phyloP scores from a whole-genome alignment of 1,140 invertebrate species.

The Penaeus vannamei region DNA sequence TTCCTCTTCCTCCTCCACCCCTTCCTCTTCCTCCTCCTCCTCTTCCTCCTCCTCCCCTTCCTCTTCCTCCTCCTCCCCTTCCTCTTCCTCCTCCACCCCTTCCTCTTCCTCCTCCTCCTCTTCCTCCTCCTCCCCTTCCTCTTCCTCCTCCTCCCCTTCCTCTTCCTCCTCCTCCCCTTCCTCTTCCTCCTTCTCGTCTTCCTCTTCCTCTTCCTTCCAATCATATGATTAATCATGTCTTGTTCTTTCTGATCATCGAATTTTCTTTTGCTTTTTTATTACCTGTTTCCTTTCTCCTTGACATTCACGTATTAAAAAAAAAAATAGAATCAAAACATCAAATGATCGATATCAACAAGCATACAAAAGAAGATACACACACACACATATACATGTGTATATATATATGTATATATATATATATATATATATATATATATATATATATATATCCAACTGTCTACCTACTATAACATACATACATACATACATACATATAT shows the following conservation, averaged over 20 bases:
- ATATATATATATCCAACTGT: conserved; percentile 25
- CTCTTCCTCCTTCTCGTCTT: neutral
- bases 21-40: neutral
- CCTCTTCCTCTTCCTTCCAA: neutral
- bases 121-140: neutral
- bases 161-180: neutral
- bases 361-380: conserved; percentile 1
- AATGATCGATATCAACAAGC: neutral
- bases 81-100: neutral
- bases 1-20: neutral
- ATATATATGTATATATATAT: conserved; percentile 29
- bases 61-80: neutral
- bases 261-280: no score
- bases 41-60: neutral
- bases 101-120: neutral
- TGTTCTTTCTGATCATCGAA: neutral
- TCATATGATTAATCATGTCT: neutral
- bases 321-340: neutral
- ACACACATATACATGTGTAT: conserved; percentile 18
- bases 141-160: neutral
- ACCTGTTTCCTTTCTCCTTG: no score
- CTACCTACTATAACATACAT: neutral
- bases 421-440: conserved; percentile 28
- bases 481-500: conserved; percentile 23
- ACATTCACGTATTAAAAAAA: no score